Conservation (phyloP, 2,113 vertebrate genomes). For the Hippocampus zosterae region DNA sequence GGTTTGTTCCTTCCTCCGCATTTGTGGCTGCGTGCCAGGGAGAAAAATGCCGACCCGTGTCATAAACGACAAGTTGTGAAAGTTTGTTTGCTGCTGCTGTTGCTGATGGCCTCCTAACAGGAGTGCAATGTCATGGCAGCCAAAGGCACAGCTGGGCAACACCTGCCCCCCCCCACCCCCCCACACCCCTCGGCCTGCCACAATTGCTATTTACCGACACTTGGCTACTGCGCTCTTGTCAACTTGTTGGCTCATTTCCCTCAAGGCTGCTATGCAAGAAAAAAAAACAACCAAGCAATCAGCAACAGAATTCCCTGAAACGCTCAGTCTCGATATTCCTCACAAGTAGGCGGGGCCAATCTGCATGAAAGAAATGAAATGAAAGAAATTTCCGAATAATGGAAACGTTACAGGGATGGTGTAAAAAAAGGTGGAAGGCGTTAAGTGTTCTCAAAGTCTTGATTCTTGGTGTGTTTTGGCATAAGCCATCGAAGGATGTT, state of each 20-base stretch:
- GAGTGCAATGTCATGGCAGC: constrained; percentile 52
- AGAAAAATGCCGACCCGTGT: constrained; percentile 61
- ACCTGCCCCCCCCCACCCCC: constrained; percentile 45
- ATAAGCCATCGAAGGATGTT: too few species aligned
- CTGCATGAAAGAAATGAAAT: too few species aligned
- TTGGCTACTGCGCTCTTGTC: constrained; percentile 28
- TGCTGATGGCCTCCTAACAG: constrained; percentile 50
- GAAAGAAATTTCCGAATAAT: too few species aligned
- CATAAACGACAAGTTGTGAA: constrained; percentile 64
- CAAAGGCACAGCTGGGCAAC: constrained; percentile 63
- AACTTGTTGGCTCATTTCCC: constrained; percentile 34
- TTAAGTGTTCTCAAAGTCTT: too few species aligned
- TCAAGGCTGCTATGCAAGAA: constrained; percentile 12
- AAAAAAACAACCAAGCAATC: too few species aligned
- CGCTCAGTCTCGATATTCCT: too few species aligned
- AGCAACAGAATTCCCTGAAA: too few species aligned
- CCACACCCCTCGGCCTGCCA: constrained; percentile 1
- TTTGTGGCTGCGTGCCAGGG: constrained; percentile 44
- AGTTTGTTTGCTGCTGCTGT: constrained; percentile 59
- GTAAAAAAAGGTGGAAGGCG: too few species aligned
- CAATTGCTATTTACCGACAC: constrained; percentile 40
- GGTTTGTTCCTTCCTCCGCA: background rate
- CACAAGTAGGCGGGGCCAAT: too few species aligned
- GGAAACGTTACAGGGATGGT: too few species aligned
- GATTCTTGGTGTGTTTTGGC: too few species aligned